Conservation (phyloP, 2,888 invertebrate genomes). For the Lochmaea crataegi region DNA sequence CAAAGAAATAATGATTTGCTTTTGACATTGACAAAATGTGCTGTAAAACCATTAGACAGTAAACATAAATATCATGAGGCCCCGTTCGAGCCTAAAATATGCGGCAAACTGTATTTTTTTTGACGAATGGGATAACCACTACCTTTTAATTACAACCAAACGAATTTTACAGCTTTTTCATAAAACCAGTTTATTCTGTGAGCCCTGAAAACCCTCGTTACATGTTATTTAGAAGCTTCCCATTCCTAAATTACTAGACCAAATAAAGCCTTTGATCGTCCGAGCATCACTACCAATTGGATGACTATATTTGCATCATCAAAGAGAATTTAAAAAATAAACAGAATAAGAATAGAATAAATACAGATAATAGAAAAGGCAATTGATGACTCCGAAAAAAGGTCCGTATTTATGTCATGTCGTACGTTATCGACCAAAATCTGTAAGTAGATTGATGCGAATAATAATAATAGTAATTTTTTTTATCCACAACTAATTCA, state of each 20-base stretch:
- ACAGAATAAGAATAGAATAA: background rate
- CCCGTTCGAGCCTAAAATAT: constrained; percentile 5
- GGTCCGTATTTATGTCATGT: too few species aligned
- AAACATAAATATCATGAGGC: background rate
- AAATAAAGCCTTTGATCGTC: constrained; percentile 28
- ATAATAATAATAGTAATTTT: too few species aligned
- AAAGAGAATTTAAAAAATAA: background rate
- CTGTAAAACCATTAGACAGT: background rate
- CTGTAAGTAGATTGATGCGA: too few species aligned
- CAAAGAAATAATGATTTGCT: background rate
- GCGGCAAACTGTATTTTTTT: background rate
- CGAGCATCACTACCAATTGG: constrained; percentile 30
- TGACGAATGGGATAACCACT: background rate
- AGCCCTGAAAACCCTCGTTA: constrained; percentile 27
- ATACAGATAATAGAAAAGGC: background rate
- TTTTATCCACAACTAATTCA: too few species aligned
- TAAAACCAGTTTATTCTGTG: constrained; percentile 28
- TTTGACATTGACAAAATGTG: background rate
- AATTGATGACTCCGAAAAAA: background rate
- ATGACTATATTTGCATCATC: constrained; percentile 28
- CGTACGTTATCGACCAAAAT: too few species aligned
- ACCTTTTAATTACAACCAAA: constrained; percentile 30
- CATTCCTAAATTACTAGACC: constrained; percentile 28
- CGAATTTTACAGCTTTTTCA: constrained; percentile 28
- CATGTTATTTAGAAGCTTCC: constrained; percentile 15